phyloP scores from a whole-genome alignment of 2,888 invertebrate species.

The Callyntrura sp. region DNA sequence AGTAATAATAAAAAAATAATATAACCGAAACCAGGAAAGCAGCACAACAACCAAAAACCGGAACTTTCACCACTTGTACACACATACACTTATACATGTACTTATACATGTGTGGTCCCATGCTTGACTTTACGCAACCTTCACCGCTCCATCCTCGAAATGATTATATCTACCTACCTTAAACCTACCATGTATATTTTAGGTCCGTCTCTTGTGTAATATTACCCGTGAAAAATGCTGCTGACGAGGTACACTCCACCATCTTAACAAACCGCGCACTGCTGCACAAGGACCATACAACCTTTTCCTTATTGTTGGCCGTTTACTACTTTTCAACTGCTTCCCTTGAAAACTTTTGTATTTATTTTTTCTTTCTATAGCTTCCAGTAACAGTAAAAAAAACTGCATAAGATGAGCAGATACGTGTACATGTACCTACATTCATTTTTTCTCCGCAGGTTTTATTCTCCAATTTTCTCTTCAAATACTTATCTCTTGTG shows the following conservation, averaged over 20 bases:
- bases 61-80: constrained; percentile 1
- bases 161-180: not conserved
- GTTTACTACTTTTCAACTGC: no score
- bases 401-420: no score
- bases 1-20: constrained; percentile 16
- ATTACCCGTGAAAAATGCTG: not conserved
- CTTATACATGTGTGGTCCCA: no score
- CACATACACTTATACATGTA: not conserved
- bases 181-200: no score
- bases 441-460: no score
- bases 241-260: not conserved
- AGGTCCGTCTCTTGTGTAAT: not conserved
- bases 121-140: not conserved
- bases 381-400: no score
- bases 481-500: not conserved
- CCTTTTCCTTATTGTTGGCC: not conserved
- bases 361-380: no score
- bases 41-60: constrained; percentile 3
- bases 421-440: no score
- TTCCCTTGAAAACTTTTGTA: no score
- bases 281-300: not conserved
- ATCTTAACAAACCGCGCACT: not conserved
- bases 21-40: not conserved
- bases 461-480: constrained; percentile 8
- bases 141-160: not conserved